Evolutionary conservation across 1,140 invertebrate genomes (phyloP).

Genomic region (Scylla paramamosain): DNA sequence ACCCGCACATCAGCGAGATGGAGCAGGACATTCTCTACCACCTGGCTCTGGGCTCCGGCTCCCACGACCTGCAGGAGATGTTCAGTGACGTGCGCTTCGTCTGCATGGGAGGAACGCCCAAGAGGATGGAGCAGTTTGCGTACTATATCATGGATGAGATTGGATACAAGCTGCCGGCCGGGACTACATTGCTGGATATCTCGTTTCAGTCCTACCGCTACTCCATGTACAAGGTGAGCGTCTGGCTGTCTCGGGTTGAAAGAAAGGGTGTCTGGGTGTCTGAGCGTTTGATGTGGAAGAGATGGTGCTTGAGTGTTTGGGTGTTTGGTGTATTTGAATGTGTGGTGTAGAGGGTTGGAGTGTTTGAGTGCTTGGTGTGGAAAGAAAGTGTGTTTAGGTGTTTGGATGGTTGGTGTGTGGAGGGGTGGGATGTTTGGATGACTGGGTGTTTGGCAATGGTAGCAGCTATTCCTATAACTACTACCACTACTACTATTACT

Average conservation of each 20-base stretch:
- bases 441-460: too few species aligned
- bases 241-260: conserved; percentile 78
- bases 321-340: too few species aligned
- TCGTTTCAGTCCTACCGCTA: conserved; percentile 96
- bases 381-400: too few species aligned
- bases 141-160: conserved; percentile 94
- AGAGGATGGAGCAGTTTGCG: conserved; percentile 96
- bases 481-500: too few species aligned
- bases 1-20: conserved; percentile 94
- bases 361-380: conserved; percentile 80
- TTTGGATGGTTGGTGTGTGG: too few species aligned
- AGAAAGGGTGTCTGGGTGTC: too few species aligned
- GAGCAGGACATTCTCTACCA: conserved; percentile 97
- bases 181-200: conserved; percentile 92
- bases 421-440: too few species aligned
- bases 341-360: too few species aligned
- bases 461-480: too few species aligned
- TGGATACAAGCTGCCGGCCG: conserved; percentile 92
- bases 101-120: conserved; percentile 98
- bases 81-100: conserved; percentile 96
- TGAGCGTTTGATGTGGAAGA: too few species aligned
- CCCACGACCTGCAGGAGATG: conserved; percentile 96
- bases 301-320: too few species aligned
- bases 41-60: conserved; percentile 92
- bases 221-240: conserved; percentile 98